Percentiles rank a stretch among this genome's conserved stretches.
These are phyloP conservation scores for Drosophila arawakana DNA, from an alignment of 1,140 invertebrate species.

Conservation along the genomic window DNA sequence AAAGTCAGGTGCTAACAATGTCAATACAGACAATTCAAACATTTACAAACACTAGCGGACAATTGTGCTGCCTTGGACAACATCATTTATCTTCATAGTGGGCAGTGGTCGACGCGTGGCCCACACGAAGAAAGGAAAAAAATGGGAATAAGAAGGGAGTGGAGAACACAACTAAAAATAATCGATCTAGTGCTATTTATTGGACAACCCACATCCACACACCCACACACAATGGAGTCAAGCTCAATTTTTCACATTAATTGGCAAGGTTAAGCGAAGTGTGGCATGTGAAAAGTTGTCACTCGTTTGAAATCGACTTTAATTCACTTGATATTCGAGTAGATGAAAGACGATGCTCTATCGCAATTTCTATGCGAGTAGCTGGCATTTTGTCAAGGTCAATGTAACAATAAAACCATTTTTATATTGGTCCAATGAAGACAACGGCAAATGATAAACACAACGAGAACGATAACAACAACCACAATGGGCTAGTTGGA, in stretches of 20 bases:
- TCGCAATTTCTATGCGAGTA: constrained; percentile 1
- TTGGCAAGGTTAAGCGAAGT: constrained; percentile 73
- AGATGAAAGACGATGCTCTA: background rate
- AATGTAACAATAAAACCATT: constrained; percentile 61
- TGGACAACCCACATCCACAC: constrained; percentile 13
- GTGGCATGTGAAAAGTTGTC: constrained; percentile 53
- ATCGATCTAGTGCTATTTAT: constrained; percentile 61
- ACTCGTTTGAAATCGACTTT: constrained; percentile 40
- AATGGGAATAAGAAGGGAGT: no score
- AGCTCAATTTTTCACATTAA: constrained; percentile 74
- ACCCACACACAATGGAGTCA: background rate
- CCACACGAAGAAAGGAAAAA: background rate
- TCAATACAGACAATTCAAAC: constrained; percentile 21
- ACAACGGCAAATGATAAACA: constrained; percentile 5
- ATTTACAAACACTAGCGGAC: background rate
- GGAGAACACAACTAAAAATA: constrained; percentile 41
- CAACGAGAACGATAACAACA: background rate
- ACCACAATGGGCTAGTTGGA: constrained; percentile 14
- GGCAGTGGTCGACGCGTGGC: constrained; percentile 28
- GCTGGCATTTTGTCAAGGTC: constrained; percentile 52
- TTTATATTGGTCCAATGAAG: constrained; percentile 37
- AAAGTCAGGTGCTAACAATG: constrained; percentile 60
- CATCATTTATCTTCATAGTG: constrained; percentile 73
- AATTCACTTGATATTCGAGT: constrained; percentile 53
- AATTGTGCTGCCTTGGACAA: constrained; percentile 46